A percentile compares a stretch with the other conserved stretches of the same genome.
These are phyloP conservation scores for Hydrophis major DNA, from an alignment of 2,797 vertebrate genomes.

Conservation along the genomic window DNA sequence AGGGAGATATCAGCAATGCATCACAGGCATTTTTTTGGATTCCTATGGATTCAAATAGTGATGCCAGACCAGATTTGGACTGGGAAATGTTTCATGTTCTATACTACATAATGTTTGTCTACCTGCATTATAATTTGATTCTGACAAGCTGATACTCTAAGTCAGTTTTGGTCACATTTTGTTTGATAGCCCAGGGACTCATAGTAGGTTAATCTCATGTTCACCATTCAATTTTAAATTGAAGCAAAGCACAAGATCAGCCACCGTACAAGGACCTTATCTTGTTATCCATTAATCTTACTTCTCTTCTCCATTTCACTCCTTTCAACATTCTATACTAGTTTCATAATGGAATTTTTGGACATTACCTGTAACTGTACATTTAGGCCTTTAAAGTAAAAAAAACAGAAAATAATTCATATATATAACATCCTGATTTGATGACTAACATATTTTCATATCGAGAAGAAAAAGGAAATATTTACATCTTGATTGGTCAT, in stretches of 20 bases:
- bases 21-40: neutral
- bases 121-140: too few relatives aligned
- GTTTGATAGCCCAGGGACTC: neutral
- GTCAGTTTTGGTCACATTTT: neutral
- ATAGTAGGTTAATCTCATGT: neutral
- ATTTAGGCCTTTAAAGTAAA: neutral
- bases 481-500: constrained; percentile 99
- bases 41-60: too few relatives aligned
- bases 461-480: constrained; percentile 17
- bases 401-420: neutral
- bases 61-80: neutral
- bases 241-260: neutral
- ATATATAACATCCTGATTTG: neutral
- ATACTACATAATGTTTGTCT: neutral
- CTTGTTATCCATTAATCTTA: neutral
- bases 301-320: neutral
- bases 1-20: neutral
- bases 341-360: neutral
- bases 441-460: constrained; percentile 7
- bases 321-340: neutral
- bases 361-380: neutral
- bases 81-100: neutral
- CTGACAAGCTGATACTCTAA: neutral
- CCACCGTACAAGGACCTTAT: neutral
- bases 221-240: neutral